Evolutionary conservation across 1,140 invertebrate species (phyloP), one percentile per base, ranked within the genome.

Genomic region (Lordiphosa clarofinis): DNA sequence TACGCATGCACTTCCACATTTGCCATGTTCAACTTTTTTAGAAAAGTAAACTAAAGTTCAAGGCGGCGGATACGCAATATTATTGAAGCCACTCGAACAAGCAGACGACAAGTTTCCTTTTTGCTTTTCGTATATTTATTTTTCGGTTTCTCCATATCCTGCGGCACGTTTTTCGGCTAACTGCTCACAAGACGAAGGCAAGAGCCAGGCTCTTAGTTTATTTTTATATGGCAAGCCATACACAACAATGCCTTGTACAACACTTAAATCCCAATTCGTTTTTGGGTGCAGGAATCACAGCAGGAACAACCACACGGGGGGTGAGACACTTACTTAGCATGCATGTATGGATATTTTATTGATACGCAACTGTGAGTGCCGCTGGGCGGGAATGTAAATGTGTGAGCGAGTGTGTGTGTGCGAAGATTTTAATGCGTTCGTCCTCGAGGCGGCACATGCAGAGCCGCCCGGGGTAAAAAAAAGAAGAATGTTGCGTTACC

Each of bases 341-440:
- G 78, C 79, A 84, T 86, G 79, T 84, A 84, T 84, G 78, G 69
- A 84, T 84, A 84, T 84, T 84, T 86, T 84, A 84, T 84, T 84
- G 79, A 84, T 84, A 84, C 78, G 64, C 66, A 75, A 71, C 43
- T 67, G 61, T 64, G 71, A 62, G 76, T 57, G 75, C 62, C 58
- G 62, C 44, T 56, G 72, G 78, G 67, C 56, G 48, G 36, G 61
- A 46, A 50, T 47, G 54, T 28, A 47, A 47, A 49, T 55, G 62
- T 53, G 44, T 54, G 21, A 24, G 21, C 21, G 21, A 24, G 21
- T 1, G 39, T 73, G 50, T 78, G 57, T 82, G 65, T 55, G 61
- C 58, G 62, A 72, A 56, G 72, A 78, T 74, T 76, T 82, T 84
- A 82, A 82, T 84, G 78, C 73, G 73, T 78, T 76, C 62, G 36